Percentiles rank a stretch among this genome's conserved stretches.
Evolutionary conservation across 2,888 invertebrate genomes (phyloP).

Genomic region (Salticus scenicus): DNA sequence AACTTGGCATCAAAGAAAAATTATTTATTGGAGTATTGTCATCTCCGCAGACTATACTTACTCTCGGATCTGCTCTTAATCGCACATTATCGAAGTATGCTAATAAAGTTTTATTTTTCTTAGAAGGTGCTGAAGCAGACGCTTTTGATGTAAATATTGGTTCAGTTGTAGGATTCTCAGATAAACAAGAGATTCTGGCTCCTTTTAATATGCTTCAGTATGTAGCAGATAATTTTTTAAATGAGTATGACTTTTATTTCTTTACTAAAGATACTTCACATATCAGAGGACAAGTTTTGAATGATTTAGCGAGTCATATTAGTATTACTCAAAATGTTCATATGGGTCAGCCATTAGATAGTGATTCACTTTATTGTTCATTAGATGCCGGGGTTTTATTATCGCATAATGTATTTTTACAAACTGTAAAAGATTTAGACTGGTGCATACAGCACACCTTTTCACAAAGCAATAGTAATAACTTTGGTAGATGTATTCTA

Average conservation of each 20-base stretch:
- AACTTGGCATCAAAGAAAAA: slow-evolving; percentile 93
- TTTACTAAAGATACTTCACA: slow-evolving; percentile 89
- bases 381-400: slow-evolving; percentile 89
- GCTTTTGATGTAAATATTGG: slow-evolving; percentile 74
- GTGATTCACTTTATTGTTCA: slow-evolving; percentile 74
- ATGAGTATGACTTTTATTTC: slow-evolving; percentile 95
- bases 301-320: slow-evolving; percentile 83
- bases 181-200: slow-evolving; percentile 84
- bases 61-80: slow-evolving; percentile 88
- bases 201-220: slow-evolving; percentile 93
- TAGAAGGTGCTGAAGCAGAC: slow-evolving; percentile 78
- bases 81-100: slow-evolving; percentile 89
- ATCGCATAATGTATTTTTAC: slow-evolving; percentile 89
- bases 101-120: slow-evolving; percentile 88
- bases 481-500: slow-evolving; percentile 89
- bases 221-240: slow-evolving; percentile 89
- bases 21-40: slow-evolving; percentile 88
- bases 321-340: slow-evolving; percentile 85
- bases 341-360: slow-evolving; percentile 33
- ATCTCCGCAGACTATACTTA: slow-evolving; percentile 76
- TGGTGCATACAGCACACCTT: slow-evolving; percentile 92
- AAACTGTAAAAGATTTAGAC: slow-evolving; percentile 86
- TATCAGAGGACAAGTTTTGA: slow-evolving; percentile 86
- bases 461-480: slow-evolving; percentile 87
- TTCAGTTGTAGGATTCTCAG: slow-evolving; percentile 91